A percentile compares a stretch with the other conserved stretches of the same genome.
Evolutionary conservation across 2,888 invertebrate species (phyloP).

Genomic region (Acleris emargana): DNA sequence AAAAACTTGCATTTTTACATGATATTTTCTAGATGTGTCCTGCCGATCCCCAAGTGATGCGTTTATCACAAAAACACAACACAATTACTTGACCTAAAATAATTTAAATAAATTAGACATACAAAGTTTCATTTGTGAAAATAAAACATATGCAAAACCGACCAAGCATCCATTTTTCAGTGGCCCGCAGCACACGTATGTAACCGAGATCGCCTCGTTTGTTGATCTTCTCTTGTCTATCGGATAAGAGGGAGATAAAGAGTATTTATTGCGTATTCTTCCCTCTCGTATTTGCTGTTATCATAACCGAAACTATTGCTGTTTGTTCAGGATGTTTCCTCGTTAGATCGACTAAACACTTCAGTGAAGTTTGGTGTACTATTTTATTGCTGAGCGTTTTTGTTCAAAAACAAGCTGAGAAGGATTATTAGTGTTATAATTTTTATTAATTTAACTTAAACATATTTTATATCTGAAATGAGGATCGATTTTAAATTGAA

Average conservation of each 20-base stretch:
- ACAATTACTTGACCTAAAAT: too few relatives aligned
- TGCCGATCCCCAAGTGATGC: too few relatives aligned
- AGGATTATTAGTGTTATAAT: too few relatives aligned
- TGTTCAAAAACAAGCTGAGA: too few relatives aligned
- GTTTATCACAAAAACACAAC: too few relatives aligned
- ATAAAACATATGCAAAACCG: too few relatives aligned
- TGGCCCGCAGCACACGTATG: constrained; percentile 33
- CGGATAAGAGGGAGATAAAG: constrained; percentile 68
- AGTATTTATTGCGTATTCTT: constrained; percentile 69
- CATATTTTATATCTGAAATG: too few relatives aligned
- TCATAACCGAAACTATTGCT: constrained; percentile 57
- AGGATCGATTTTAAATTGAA: too few relatives aligned
- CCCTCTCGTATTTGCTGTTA: constrained; percentile 64
- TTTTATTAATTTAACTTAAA: too few relatives aligned
- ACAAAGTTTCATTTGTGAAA: too few relatives aligned
- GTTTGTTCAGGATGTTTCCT: constrained; percentile 43
- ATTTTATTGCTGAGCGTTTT: not conserved
- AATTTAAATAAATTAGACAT: not conserved
- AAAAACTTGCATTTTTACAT: too few relatives aligned
- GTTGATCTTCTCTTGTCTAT: constrained; percentile 57
- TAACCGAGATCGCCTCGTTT: constrained; percentile 50
- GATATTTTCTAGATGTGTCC: too few relatives aligned
- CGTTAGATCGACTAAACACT: constrained; percentile 6
- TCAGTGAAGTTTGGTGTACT: constrained; percentile 5
- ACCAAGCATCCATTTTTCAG: constrained; percentile 7